Conservation (phyloP, 2,113 vertebrate genomes). For the Pachycephala philippinensis region DNA sequence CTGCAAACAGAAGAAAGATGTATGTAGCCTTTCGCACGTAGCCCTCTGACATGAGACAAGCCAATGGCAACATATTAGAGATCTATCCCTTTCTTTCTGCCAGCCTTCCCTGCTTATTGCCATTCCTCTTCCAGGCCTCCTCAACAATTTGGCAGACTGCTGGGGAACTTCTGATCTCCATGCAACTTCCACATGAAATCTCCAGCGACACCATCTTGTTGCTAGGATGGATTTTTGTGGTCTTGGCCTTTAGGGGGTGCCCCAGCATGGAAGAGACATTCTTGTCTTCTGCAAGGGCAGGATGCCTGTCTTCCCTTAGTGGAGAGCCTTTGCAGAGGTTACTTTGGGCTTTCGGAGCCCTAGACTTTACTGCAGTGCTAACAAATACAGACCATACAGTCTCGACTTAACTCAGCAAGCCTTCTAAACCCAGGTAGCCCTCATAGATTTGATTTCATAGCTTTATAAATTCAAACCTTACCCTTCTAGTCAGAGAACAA, state of each 20-base stretch:
- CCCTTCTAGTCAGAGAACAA: background rate
- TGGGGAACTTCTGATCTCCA: background rate
- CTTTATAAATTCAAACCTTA: background rate
- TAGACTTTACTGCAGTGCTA: background rate
- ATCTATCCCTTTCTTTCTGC: background rate
- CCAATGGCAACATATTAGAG: background rate
- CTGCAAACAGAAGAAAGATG: background rate
- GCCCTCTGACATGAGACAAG: background rate
- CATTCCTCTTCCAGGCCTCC: background rate
- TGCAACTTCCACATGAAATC: background rate
- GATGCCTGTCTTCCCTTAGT: background rate
- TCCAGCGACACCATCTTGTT: background rate
- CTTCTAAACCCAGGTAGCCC: background rate
- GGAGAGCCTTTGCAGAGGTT: background rate
- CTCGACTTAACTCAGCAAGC: background rate
- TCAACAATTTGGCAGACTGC: background rate
- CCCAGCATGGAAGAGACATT: background rate
- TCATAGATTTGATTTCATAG: background rate
- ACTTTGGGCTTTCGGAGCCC: background rate
- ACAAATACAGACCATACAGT: background rate
- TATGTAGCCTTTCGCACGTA: background rate
- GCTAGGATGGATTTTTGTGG: background rate
- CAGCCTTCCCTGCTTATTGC: background rate
- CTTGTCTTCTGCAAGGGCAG: background rate
- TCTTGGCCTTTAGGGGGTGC: background rate